Percentiles rank a stretch among this genome's conserved stretches.
These are phyloP conservation scores for Lepidochitona cinerea DNA, from an alignment of 2,888 invertebrate species.

Conservation along the genomic window DNA sequence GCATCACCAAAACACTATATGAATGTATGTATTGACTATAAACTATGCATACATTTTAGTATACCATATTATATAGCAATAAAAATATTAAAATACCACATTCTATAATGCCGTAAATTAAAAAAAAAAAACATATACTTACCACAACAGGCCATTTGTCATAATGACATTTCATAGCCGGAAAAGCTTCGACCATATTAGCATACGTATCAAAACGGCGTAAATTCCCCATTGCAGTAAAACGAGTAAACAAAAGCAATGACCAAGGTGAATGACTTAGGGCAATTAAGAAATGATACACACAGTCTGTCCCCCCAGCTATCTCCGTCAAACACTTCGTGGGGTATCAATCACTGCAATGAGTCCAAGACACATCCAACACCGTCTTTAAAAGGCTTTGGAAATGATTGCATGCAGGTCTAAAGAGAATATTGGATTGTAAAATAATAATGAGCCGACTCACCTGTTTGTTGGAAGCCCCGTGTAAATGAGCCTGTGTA, in stretches of 20 bases:
- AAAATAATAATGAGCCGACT: neutral
- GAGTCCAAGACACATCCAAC: no score
- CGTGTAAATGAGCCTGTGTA: neutral
- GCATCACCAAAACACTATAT: no score
- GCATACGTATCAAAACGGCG: conserved; percentile 4
- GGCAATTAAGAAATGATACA: no score
- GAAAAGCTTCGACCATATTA: neutral
- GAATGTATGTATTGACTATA: no score
- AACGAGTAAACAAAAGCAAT: no score
- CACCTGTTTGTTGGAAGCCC: neutral
- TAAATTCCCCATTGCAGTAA: neutral
- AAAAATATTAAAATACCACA: neutral
- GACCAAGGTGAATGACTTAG: no score
- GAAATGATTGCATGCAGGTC: neutral
- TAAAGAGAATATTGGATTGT: neutral
- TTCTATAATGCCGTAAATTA: neutral
- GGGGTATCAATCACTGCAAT: no score
- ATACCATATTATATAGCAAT: no score
- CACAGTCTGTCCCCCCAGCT: no score
- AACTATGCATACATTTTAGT: no score
- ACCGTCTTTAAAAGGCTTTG: neutral
- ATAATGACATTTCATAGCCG: neutral
- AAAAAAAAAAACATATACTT: neutral
- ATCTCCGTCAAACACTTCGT: no score
- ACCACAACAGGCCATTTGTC: conserved; percentile 7